Base-by-base conservation (phyloP, 1,140 invertebrate species). In the Asobara japonica region DNA sequence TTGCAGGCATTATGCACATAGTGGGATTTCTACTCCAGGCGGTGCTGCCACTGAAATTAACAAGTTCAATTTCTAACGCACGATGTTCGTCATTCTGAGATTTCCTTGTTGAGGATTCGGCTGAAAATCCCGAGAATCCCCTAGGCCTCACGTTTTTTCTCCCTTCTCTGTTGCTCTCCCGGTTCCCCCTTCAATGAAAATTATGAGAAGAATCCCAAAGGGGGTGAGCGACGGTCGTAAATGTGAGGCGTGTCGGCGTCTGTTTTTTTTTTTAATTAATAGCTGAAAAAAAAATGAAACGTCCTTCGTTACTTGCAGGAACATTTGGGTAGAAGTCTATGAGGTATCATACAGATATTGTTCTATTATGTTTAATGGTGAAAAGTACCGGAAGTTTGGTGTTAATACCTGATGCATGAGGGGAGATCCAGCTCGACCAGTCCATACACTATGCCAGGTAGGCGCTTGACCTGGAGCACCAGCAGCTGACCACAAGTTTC, bases 171-270 rank as follows among this genome's bases (percentile, higher is more conserved):
- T 29, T 30, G 10, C 38, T 67, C 16, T 31, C 18, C 1, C 27
- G 25, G 18, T 69, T 41, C n/a, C 7, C 30, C 29, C 38, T 56
- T 70, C 22, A n/a, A 60, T 25, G 25, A 62, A 45, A 70, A 70
- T 70, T 70, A 70, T 64, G 36, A 62, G 68, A 70, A 61, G 56
- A 70, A 70, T 70, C 31, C 56, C 60, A 31, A 65, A 65, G 62
- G 62, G 36, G 36, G 73, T 73, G 66, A 73, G 30, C 78, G 77
- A 77, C 76, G 81, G 79, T 80, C 77, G 80, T 81, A 81, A 81
- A 82, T 73, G 77, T 70, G 77, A 83, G 80, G 81, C 73, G 80
- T 81, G 80, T 81, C 80, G 81, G 81, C 80, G 79, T 83, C 79
- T 68, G 62, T 82, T 79, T 80, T 80, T 76, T 56, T 25, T 25